Evolutionary conservation across 2,113 vertebrate genomes (phyloP), one percentile per base, ranked within the genome.

Genomic region (Ceratotherium simum): DNA sequence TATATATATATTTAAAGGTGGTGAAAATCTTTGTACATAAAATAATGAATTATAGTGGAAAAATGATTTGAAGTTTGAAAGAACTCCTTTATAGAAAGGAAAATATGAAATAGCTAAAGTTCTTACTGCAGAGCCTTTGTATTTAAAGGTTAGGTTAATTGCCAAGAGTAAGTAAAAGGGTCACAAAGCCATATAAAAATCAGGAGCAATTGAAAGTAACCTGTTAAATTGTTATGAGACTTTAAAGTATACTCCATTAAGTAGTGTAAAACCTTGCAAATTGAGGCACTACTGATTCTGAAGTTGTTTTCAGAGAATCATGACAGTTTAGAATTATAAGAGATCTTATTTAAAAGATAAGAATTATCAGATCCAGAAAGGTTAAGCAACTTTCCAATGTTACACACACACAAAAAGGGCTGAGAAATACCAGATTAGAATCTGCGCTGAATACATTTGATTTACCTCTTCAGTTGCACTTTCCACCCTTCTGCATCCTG

Each of bases 51-150:
- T 85, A 62, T 2, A 42, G 14, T 72, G 16, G 25, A 78, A 8
- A 84, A 85, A 80, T 79, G 23, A 67, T 27, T 33, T 79, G 31
- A 93, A 23, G 4, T 91, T 82, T 21, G 86, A 79, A 96, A 86
- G 8, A 91, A 91, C 86, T 86, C 5, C 72, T 70, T 54, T 51
- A 60, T 20, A 80, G 17, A 29, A 91, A 83, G 16, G 29, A 60
- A 89, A 97, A 58, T n/a, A 54, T 82, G 92, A 90, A 94, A 73
- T 20, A 60, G 14, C 8, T 73, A 48, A 97, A 64, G 8, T 78
- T 85, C 33, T 83, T 83, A 87, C 9, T 72, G 6, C 39, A 64
- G 29, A 83, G 25, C 0, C 13, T 96, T 96, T 73, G 21, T 82
- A 72, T 2, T 88, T 95, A 64, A 81, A 85, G 3, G 14, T 79